Evolutionary conservation across 2,888 invertebrate species (phyloP), one percentile per base, ranked within the genome.

Genomic region (Dilophus febrilis): DNA sequence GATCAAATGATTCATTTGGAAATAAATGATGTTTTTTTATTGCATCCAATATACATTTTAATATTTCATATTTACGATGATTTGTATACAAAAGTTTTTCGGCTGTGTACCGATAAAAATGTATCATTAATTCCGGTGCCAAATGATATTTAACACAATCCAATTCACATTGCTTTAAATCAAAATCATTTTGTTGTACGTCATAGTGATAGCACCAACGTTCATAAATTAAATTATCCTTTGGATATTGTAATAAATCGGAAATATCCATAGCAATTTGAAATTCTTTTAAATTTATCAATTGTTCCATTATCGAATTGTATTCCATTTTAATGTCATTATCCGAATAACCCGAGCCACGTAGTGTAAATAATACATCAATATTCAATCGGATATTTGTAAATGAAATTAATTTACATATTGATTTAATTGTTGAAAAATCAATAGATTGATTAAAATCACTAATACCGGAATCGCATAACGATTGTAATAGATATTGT

Each of bases 111-210:
- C 73, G 59, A 31, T 77, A 70, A 53, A 81, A 82, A 45, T 72
- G 64, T 0, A 76, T 71, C 1, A 77, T 69, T 14, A 71, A 65
- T 44, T 70, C 68, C 13, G 77, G 72, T 0, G 70, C 60, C 1
- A 82, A 70, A 0, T 71, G 60, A 38, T 74, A 68, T 27, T 66
- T 61, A 47, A 66, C 64, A 46, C 81, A 77, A 37, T 72, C 72
- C 36, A 63, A 57, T 44, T 78, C 72, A 47, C 78, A 78, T 35
- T 68, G 62, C 1, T 66, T 64, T 59, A 77, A 71, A 26, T 48
- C 39, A 50, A 73, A 73, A 1, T 64, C 62, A 28, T 64, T 53
- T 8, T 63, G 57, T 35, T 6, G 8, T 22, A 22, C 4, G 5
- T 70, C 59, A 40, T 63, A 59, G 41, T 63, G 58, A 41, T 62